Conservation (phyloP, 1,140 invertebrate genomes). For the Hyposmocoma kahamanoa region DNA sequence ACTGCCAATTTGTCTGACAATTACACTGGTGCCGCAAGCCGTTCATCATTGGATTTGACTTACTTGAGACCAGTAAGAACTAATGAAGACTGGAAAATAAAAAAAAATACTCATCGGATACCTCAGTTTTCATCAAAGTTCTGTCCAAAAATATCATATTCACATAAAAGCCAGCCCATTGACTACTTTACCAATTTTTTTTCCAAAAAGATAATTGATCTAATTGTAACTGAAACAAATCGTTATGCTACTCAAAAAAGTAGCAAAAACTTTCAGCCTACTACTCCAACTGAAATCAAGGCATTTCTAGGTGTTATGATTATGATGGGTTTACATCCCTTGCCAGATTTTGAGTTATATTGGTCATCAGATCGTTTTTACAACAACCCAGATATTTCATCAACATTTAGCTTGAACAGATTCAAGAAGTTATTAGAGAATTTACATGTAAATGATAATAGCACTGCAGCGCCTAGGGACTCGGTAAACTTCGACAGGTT, state of each 20-base stretch:
- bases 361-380: constrained; percentile 1
- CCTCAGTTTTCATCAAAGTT: too few relatives aligned
- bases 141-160: neutral
- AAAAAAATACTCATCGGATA: too few relatives aligned
- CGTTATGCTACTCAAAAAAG: neutral
- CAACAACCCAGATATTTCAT: neutral
- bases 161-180: neutral
- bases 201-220: neutral
- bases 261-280: neutral
- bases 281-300: neutral
- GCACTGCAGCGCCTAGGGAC: neutral
- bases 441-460: constrained; percentile 4
- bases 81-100: too few relatives aligned
- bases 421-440: constrained; percentile 1
- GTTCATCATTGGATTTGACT: too few relatives aligned
- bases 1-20: too few relatives aligned
- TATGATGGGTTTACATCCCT: neutral
- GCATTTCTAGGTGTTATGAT: constrained; percentile 5
- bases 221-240: neutral
- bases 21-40: too few relatives aligned
- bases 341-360: neutral
- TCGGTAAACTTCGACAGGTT: neutral
- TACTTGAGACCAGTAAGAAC: too few relatives aligned
- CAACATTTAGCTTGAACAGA: neutral
- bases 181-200: neutral